phyloP scores from a whole-genome alignment of 2,797 vertebrate genomes.

The Darevskia nairensis region DNA sequence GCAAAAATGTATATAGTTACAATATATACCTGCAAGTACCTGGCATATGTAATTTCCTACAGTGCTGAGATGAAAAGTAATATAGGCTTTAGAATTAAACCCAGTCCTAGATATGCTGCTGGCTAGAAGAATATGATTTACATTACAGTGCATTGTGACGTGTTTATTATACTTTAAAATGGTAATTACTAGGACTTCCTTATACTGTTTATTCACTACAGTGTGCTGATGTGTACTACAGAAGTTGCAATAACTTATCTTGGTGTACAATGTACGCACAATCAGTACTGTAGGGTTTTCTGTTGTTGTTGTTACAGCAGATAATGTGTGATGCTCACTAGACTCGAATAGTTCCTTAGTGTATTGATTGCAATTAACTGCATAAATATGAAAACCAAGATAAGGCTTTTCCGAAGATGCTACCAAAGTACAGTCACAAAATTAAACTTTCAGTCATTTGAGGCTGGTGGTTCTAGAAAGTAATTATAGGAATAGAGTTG shows the following conservation, averaged over 20 bases:
- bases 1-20: slow-evolving; percentile 59
- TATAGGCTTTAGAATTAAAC: slow-evolving; percentile 58
- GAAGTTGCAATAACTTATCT: slow-evolving; percentile 55
- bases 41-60: slow-evolving; percentile 61
- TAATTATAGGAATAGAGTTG: slow-evolving; percentile 34
- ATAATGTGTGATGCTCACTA: slow-evolving; percentile 29
- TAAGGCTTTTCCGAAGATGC: slow-evolving; percentile 45
- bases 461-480: slow-evolving; percentile 44
- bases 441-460: slow-evolving; percentile 48
- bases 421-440: slow-evolving; percentile 47
- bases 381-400: slow-evolving; percentile 55
- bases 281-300: slow-evolving; percentile 34
- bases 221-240: slow-evolving; percentile 64
- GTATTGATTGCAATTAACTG: slow-evolving; percentile 72
- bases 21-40: slow-evolving; percentile 42
- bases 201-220: slow-evolving; percentile 62
- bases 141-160: slow-evolving; percentile 52
- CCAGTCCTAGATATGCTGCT: neutral
- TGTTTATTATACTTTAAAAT: slow-evolving; percentile 74
- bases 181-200: slow-evolving; percentile 66
- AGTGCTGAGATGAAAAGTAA: slow-evolving; percentile 66
- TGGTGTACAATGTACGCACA: slow-evolving; percentile 55
- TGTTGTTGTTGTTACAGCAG: slow-evolving; percentile 29
- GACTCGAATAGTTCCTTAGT: slow-evolving; percentile 64
- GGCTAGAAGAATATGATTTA: slow-evolving; percentile 71